Percentiles rank a stretch among this genome's conserved stretches.
Evolutionary conservation across 2,888 invertebrate species (phyloP).

Genomic region (Eucera pruinosa): DNA sequence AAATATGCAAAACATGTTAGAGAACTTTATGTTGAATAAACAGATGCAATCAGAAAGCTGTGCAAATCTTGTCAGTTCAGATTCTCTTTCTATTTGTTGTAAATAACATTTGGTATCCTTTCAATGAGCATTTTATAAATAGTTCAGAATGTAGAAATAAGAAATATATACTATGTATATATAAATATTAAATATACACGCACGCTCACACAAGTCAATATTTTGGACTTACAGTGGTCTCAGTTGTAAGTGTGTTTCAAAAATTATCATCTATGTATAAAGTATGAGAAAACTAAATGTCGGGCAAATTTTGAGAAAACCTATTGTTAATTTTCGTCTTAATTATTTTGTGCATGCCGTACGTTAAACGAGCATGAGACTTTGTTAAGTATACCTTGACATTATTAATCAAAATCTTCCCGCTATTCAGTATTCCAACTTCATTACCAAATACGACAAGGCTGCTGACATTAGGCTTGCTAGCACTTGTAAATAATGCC

Average conservation of each 20-base stretch:
- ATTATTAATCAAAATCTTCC: constrained; percentile 63
- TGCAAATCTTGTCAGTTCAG: constrained; percentile 57
- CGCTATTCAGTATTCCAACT: constrained; percentile 69
- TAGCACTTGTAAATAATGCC: constrained; percentile 84
- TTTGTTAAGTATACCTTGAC: constrained; percentile 26
- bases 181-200: constrained; percentile 31
- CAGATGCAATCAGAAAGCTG: constrained; percentile 35
- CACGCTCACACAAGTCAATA: constrained; percentile 46
- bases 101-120: constrained; percentile 35
- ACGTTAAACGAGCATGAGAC: constrained; percentile 34
- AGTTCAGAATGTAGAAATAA: constrained; percentile 38
- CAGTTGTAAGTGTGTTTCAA: constrained; percentile 77
- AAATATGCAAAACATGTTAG: constrained; percentile 67
- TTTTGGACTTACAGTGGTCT: constrained; percentile 78
- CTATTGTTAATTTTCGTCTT: constrained; percentile 27
- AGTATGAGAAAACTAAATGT: constrained; percentile 71
- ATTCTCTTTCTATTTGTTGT: constrained; percentile 43
- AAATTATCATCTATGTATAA: constrained; percentile 81
- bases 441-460: constrained; percentile 76
- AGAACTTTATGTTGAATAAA: constrained; percentile 59
- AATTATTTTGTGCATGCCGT: constrained; percentile 36
- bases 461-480: constrained; percentile 83
- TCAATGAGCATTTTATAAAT: constrained; percentile 36
- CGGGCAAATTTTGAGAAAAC: constrained; percentile 68
- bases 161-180: constrained; percentile 46